These are phyloP conservation scores for Catharus ustulatus DNA, from an alignment of 2,797 vertebrate species.

Conservation along the genomic window DNA sequence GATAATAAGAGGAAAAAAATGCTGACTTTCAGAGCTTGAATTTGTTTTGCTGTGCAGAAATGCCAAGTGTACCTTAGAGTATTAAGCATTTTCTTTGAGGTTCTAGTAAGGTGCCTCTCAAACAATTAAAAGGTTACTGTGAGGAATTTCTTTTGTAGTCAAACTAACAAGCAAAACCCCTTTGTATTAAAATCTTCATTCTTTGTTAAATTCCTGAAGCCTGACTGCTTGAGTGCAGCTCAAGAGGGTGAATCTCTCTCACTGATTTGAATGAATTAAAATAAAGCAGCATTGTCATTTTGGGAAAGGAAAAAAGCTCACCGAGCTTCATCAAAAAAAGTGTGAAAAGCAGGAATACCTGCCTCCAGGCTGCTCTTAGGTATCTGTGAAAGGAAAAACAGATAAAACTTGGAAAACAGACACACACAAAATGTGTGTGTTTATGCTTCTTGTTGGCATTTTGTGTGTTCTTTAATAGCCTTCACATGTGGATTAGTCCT, in stretches of 20 bases:
- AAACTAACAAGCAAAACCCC: background rate
- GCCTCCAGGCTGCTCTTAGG: background rate
- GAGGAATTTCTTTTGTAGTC: background rate
- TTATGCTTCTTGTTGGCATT: slow-evolving; percentile 22
- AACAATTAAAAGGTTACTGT: background rate
- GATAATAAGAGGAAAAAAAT: slow-evolving; percentile 41
- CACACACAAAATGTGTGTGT: background rate
- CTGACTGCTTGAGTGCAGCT: background rate
- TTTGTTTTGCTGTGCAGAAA: slow-evolving; percentile 32
- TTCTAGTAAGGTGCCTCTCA: slow-evolving; percentile 13
- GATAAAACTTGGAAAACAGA: background rate
- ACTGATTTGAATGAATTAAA: background rate
- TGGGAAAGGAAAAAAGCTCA: background rate
- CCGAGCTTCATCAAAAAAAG: background rate
- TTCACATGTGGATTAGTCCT: slow-evolving; percentile 55
- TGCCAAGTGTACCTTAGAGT: background rate
- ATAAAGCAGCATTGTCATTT: background rate
- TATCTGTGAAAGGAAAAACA: background rate
- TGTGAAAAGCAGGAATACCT: background rate
- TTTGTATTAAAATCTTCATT: background rate
- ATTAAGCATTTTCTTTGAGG: slow-evolving; percentile 13
- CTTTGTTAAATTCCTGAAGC: background rate
- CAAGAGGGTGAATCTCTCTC: background rate
- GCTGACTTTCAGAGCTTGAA: slow-evolving; percentile 48
- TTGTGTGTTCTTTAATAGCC: slow-evolving; percentile 39